These are phyloP conservation scores for Malacoraja senta DNA, from an alignment of 2,797 vertebrate genomes.

Conservation along the genomic window DNA sequence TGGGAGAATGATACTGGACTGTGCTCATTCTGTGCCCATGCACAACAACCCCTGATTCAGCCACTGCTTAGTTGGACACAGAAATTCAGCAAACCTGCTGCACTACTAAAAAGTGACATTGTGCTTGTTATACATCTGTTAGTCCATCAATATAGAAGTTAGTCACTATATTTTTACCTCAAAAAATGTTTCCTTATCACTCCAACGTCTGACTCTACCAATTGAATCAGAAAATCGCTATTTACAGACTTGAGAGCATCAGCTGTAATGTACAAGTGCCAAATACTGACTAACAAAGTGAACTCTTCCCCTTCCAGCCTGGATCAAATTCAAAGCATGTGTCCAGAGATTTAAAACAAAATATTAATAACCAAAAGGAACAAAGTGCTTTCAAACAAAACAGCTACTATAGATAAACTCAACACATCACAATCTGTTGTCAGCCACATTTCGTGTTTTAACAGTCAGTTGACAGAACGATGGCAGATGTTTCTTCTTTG, in stretches of 20 bases:
- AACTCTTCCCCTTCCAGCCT: background rate
- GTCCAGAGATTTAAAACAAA: background rate
- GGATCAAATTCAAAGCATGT: background rate
- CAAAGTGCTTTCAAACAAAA: background rate
- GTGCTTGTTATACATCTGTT: background rate
- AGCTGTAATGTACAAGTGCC: background rate
- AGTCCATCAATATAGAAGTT: background rate
- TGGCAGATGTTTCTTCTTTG: background rate
- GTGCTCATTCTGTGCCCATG: background rate
- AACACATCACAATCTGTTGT: background rate
- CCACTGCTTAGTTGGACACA: background rate
- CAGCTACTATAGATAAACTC: background rate
- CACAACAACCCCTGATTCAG: background rate
- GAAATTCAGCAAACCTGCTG: background rate
- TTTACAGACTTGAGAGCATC: background rate
- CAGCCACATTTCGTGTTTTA: background rate
- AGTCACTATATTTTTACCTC: background rate
- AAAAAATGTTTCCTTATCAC: background rate
- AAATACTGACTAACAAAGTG: background rate
- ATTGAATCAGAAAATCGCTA: background rate
- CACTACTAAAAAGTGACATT: background rate
- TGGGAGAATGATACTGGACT: background rate
- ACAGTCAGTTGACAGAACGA: background rate
- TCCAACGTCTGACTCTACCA: background rate
- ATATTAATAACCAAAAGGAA: background rate